phyloP scores from a whole-genome alignment of 2,888 invertebrate species.

The Platypus cylindrus region DNA sequence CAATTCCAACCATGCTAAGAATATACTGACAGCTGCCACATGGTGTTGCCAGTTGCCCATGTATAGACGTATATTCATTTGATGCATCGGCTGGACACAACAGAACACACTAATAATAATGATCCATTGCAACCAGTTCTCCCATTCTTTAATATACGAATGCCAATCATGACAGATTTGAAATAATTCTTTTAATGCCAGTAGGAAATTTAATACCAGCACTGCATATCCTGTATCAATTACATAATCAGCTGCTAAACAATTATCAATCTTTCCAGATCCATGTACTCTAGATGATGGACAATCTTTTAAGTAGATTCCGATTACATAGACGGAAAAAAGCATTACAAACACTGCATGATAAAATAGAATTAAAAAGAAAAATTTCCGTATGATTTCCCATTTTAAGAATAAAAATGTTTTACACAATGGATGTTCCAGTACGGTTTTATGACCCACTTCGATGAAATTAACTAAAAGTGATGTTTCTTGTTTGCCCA shows the following conservation, averaged over 20 bases:
- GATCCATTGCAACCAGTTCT: slow-evolving; percentile 72
- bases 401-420: slow-evolving; percentile 76
- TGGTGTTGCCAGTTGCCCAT: slow-evolving; percentile 61
- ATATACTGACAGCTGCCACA: slow-evolving; percentile 64
- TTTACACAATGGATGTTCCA: slow-evolving; percentile 76
- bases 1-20: slow-evolving; percentile 69
- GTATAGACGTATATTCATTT: slow-evolving; percentile 22
- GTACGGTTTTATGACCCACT: slow-evolving; percentile 64
- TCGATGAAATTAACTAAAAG: slow-evolving; percentile 59
- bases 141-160: slow-evolving; percentile 67
- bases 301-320: slow-evolving; percentile 44
- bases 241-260: slow-evolving; percentile 22
- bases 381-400: slow-evolving; percentile 70
- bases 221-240: slow-evolving; percentile 43
- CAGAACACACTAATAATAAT: slow-evolving; percentile 60
- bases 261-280: slow-evolving; percentile 17
- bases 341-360: slow-evolving; percentile 63
- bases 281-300: slow-evolving; percentile 18
- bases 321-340: slow-evolving; percentile 59
- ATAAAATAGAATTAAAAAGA: slow-evolving; percentile 63
- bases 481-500: slow-evolving; percentile 59
- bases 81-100: slow-evolving; percentile 41
- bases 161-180: slow-evolving; percentile 59
- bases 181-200: slow-evolving; percentile 63
- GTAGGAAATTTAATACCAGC: slow-evolving; percentile 48